Evolutionary conservation across 1,140 invertebrate species (phyloP).

Genomic region (Bombus confusus): DNA sequence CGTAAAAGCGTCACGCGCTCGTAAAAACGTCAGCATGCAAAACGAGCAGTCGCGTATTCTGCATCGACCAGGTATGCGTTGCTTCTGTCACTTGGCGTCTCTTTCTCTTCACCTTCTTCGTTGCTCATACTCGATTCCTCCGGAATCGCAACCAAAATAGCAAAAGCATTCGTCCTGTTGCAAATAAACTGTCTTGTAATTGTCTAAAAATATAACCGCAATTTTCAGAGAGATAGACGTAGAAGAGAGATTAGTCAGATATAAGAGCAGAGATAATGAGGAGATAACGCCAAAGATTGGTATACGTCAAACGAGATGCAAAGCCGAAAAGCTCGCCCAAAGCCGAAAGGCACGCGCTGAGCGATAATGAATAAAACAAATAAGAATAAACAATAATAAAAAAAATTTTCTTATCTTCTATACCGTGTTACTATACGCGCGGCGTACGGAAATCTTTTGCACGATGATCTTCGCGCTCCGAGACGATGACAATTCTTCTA

Average conservation of each 20-base stretch:
- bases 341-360: too few species aligned
- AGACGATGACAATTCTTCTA: background rate
- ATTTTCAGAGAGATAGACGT: too few species aligned
- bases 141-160: background rate
- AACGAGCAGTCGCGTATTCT: constrained; percentile 40
- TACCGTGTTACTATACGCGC: too few species aligned
- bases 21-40: constrained; percentile 56
- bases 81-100: too few species aligned
- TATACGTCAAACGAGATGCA: too few species aligned
- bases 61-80: constrained; percentile 18
- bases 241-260: too few species aligned
- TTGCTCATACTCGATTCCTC: background rate
- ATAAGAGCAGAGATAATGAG: too few species aligned
- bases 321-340: too few species aligned
- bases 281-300: too few species aligned
- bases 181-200: accelerated
- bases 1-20: constrained; percentile 60
- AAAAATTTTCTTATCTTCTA: background rate
- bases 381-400: too few species aligned
- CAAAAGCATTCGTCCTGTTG: accelerated
- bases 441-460: background rate
- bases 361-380: too few species aligned
- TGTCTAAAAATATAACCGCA: too few species aligned
- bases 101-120: background rate
- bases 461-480: accelerated